Conservation (phyloP, 2,888 invertebrate species). For the Trissolcus brochymenae region DNA sequence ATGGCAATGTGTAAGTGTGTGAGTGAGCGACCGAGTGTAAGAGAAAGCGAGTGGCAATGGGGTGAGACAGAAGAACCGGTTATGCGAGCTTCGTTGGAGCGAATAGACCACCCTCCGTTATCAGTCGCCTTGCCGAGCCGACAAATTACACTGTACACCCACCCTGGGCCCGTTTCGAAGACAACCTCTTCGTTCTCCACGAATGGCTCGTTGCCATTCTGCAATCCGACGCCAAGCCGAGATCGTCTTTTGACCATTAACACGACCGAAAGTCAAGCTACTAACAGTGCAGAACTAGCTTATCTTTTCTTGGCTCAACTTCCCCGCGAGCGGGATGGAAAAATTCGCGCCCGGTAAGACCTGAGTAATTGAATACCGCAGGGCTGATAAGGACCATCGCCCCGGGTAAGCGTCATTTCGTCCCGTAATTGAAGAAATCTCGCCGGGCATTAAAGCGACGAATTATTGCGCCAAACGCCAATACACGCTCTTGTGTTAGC, state of each 20-base stretch:
- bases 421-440: constrained; percentile 39
- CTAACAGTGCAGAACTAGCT: constrained; percentile 50
- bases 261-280: constrained; percentile 56
- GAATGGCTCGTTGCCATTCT: constrained; percentile 58
- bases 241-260: constrained; percentile 58
- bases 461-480: constrained; percentile 33
- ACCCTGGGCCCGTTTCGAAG: constrained; percentile 64
- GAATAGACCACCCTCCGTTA: constrained; percentile 75
- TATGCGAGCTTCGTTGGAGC: constrained; percentile 69
- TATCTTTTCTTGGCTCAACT: constrained; percentile 50
- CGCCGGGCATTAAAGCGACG: constrained; percentile 23
- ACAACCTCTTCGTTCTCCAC: constrained; percentile 57
- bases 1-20: constrained; percentile 54
- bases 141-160: constrained; percentile 74
- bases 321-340: constrained; percentile 21
- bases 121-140: constrained; percentile 74
- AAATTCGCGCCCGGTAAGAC: constrained; percentile 37
- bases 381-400: constrained; percentile 31
- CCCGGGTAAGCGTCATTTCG: constrained; percentile 27
- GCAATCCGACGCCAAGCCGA: constrained; percentile 49
- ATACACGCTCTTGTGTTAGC: constrained; percentile 15
- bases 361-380: constrained; percentile 44
- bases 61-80: constrained; percentile 24
- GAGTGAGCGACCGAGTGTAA: no score
- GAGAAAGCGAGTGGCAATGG: constrained; percentile 49